Conservation (phyloP, 2,888 invertebrate species). For the Linnaemya vulpina region DNA sequence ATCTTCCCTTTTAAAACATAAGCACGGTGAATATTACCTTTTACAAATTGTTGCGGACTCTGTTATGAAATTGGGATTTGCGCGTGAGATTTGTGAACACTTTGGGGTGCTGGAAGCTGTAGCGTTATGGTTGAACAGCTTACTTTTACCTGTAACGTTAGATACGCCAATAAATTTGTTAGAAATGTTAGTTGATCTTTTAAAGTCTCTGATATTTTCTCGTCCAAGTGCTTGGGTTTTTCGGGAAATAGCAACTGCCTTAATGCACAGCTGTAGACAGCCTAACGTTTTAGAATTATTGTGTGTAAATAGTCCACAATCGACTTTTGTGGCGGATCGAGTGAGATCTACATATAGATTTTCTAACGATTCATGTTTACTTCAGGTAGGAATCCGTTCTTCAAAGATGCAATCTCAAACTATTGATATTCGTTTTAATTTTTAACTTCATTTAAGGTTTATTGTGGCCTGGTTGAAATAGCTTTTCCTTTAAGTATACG, state of each 20-base stretch:
- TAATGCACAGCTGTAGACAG: slow-evolving; percentile 74
- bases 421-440: neutral
- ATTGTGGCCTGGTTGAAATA: slow-evolving; percentile 78
- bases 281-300: slow-evolving; percentile 72
- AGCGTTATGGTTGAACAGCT: slow-evolving; percentile 75
- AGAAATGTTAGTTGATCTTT: slow-evolving; percentile 76
- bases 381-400: slow-evolving; percentile 74
- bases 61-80: slow-evolving; percentile 78
- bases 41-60: slow-evolving; percentile 78
- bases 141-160: slow-evolving; percentile 68
- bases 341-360: slow-evolving; percentile 78
- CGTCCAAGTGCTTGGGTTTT: slow-evolving; percentile 80
- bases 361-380: slow-evolving; percentile 78
- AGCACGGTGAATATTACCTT: slow-evolving; percentile 76
- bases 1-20: slow-evolving; percentile 72
- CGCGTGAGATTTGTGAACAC: slow-evolving; percentile 78
- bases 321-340: slow-evolving; percentile 76
- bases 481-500: slow-evolving; percentile 76
- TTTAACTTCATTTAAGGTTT: slow-evolving; percentile 74
- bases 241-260: slow-evolving; percentile 75
- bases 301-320: slow-evolving; percentile 76
- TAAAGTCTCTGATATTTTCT: slow-evolving; percentile 79
- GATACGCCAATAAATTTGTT: slow-evolving; percentile 42
- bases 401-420: neutral
- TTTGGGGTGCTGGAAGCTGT: slow-evolving; percentile 79